These are phyloP conservation scores for Dufourea novaeangliae DNA, from an alignment of 1,140 invertebrate genomes.

Conservation along the genomic window DNA sequence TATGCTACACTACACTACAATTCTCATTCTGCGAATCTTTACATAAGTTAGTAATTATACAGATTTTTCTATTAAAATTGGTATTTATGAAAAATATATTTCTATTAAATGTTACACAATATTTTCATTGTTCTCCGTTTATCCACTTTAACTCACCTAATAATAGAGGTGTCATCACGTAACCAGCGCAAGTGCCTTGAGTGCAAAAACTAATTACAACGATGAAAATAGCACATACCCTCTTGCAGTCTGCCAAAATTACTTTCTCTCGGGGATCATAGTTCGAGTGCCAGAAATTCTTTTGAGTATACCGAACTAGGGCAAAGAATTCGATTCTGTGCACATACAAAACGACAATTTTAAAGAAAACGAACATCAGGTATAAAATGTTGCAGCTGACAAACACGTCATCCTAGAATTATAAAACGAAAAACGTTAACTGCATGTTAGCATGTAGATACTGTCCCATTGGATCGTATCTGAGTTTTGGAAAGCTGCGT, in stretches of 20 bases:
- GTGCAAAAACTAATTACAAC: neutral
- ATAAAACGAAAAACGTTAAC: neutral
- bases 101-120: no score
- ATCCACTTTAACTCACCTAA: neutral
- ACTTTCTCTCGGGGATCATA: conserved; percentile 38
- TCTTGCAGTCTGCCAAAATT: conserved; percentile 21
- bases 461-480: no score
- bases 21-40: neutral
- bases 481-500: no score
- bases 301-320: conserved; percentile 43
- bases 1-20: neutral
- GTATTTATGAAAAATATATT: neutral
- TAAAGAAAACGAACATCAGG: conserved; percentile 45
- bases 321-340: conserved; percentile 35
- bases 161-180: conserved; percentile 13
- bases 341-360: conserved; percentile 30
- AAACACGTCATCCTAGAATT: conserved; percentile 51
- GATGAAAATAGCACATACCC: neutral
- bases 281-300: conserved; percentile 57
- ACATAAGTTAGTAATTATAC: no score
- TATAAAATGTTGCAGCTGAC: conserved; percentile 43
- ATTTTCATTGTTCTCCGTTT: neutral
- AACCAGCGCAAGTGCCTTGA: conserved; percentile 8
- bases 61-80: neutral
- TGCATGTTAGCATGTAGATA: neutral